Evolutionary conservation across 2,113 vertebrate genomes (phyloP).

Genomic region (Nerophis ophidion): DNA sequence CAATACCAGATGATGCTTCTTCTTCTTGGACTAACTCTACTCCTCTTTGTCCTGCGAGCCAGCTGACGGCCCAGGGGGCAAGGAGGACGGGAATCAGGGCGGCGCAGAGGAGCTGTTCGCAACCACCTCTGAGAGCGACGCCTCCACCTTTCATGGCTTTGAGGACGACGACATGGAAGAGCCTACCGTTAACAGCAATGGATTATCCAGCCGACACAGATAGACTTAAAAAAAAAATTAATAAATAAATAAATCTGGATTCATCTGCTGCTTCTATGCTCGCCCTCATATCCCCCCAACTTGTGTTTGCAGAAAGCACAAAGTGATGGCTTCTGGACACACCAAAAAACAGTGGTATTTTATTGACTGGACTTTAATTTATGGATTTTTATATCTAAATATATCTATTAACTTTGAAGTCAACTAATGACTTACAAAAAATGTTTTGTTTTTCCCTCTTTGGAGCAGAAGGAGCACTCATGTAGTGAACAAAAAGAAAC

Average conservation of each 20-base stretch:
- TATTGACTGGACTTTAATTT: slow-evolving; percentile 73
- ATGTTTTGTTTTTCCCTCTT: slow-evolving; percentile 31
- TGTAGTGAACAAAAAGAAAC: slow-evolving; percentile 59
- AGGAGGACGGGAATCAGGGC: slow-evolving; percentile 79
- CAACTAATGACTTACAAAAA: slow-evolving; percentile 42
- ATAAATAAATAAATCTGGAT: slow-evolving; percentile 41
- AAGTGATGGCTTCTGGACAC: slow-evolving; percentile 60
- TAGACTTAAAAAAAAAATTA: slow-evolving; percentile 68
- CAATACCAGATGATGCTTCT: background rate
- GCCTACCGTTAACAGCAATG: slow-evolving; percentile 79
- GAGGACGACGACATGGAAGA: slow-evolving; percentile 95
- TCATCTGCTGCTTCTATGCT: slow-evolving; percentile 72
- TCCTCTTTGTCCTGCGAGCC: slow-evolving; percentile 40
- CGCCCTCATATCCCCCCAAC: slow-evolving; percentile 38
- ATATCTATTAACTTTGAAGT: slow-evolving; percentile 57
- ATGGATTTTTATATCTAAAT: slow-evolving; percentile 48
- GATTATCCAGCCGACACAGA: slow-evolving; percentile 82
- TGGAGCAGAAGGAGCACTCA: slow-evolving; percentile 53
- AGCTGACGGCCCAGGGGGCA: slow-evolving; percentile 85
- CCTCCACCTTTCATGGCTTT: slow-evolving; percentile 97
- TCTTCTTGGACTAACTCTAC: slow-evolving; percentile 6
- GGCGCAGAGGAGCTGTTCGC: slow-evolving; percentile 96
- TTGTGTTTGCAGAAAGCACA: slow-evolving; percentile 72
- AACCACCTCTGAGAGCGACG: slow-evolving; percentile 97
- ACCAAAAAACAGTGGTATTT: slow-evolving; percentile 67